A percentile compares a stretch with the other conserved stretches of the same genome.
Conservation (phyloP, 2,888 invertebrate genomes). For the Troilus luridus region DNA sequence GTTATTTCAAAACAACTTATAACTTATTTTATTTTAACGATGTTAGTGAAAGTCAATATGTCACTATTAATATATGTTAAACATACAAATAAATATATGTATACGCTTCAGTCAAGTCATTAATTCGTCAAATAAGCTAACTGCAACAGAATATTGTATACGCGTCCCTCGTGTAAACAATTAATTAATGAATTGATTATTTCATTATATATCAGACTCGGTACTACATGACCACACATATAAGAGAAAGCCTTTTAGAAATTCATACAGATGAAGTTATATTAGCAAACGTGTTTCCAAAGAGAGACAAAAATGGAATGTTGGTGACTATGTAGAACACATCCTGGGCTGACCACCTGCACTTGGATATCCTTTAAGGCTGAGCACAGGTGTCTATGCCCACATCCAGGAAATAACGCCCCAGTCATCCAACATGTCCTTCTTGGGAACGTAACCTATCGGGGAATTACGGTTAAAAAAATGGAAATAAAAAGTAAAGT, state of each 20-base stretch:
- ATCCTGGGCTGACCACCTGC: conserved; percentile 36
- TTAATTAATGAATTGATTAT: conserved; percentile 1
- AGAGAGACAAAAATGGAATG: conserved; percentile 4
- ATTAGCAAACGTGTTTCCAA: conserved; percentile 1
- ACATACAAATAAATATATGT: no score
- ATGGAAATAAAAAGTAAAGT: neutral
- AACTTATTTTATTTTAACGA: no score
- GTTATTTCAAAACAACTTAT: no score
- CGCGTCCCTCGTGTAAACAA: neutral
- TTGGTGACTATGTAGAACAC: conserved; percentile 33
- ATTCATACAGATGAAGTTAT: neutral
- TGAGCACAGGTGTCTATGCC: neutral
- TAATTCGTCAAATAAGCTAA: neutral
- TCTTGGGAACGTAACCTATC: neutral
- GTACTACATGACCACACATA: neutral
- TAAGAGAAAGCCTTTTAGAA: neutral
- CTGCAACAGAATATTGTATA: neutral
- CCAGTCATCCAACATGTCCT: neutral
- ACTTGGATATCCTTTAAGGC: conserved; percentile 38
- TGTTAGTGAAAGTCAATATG: no score
- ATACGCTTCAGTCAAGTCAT: no score
- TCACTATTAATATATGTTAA: no score
- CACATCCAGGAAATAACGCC: conserved; percentile 26
- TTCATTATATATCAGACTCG: neutral
- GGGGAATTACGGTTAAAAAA: neutral